phyloP scores from a whole-genome alignment of 1,140 invertebrate species.

The Drosophila arawakana region DNA sequence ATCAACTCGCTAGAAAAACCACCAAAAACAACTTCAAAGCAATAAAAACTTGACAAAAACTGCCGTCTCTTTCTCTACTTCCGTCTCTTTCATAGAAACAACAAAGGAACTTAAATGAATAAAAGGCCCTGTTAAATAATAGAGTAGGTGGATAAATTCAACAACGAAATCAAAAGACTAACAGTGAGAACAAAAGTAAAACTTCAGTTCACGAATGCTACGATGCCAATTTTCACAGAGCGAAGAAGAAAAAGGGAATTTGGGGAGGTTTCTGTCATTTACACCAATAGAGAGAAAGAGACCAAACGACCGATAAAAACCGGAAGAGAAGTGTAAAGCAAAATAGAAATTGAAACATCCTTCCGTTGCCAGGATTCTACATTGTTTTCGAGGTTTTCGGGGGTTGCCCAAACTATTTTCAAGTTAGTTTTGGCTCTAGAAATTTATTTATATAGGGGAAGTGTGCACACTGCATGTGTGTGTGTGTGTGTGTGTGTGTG shows the following conservation, averaged over 20 bases:
- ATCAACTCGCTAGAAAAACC: slow-evolving; percentile 7
- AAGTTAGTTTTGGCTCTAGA: slow-evolving; percentile 41
- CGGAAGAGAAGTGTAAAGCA: slow-evolving; percentile 69
- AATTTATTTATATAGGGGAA: slow-evolving; percentile 60
- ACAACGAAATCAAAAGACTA: slow-evolving; percentile 36
- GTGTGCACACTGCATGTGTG: slow-evolving; percentile 16
- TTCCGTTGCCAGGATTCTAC: slow-evolving; percentile 52
- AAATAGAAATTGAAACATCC: slow-evolving; percentile 83
- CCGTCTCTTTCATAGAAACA: slow-evolving; percentile 41
- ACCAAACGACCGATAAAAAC: slow-evolving; percentile 74
- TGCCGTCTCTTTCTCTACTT: neutral
- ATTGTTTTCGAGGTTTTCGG: neutral
- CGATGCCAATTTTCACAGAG: slow-evolving; percentile 71
- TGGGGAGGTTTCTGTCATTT: slow-evolving; percentile 57
- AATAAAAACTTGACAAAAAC: slow-evolving; percentile 19
- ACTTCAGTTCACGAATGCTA: slow-evolving; percentile 10
- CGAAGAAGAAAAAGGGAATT: slow-evolving; percentile 27
- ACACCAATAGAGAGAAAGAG: slow-evolving; percentile 24
- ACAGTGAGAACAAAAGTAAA: slow-evolving; percentile 50
- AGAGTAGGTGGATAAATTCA: slow-evolving; percentile 47
- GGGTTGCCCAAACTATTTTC: slow-evolving; percentile 47
- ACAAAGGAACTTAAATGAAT: slow-evolving; percentile 71
- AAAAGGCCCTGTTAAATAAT: slow-evolving; percentile 59
- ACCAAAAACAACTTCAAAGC: slow-evolving; percentile 16
- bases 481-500: slow-evolving; percentile 1